phyloP scores from a whole-genome alignment of 2,888 invertebrate species.

The Proisotoma minuta region DNA sequence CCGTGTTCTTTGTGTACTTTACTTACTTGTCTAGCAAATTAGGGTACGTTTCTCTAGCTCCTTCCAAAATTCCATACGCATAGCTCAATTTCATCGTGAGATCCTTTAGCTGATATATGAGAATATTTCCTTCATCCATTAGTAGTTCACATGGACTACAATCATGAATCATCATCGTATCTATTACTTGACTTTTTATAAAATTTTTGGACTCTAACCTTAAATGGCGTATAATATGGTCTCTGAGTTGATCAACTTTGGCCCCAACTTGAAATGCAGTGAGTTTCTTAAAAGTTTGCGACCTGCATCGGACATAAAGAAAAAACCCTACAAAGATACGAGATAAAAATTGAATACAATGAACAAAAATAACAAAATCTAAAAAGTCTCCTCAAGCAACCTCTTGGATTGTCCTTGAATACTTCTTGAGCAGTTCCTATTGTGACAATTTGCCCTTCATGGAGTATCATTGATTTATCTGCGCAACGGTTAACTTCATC shows the following conservation, averaged over 20 bases:
- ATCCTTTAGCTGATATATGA: slow-evolving; percentile 34
- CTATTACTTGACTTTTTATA: neutral
- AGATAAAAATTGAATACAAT: neutral
- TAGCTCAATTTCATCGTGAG: slow-evolving; percentile 23
- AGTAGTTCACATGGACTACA: slow-evolving; percentile 33
- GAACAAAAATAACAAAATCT: neutral
- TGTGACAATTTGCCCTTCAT: slow-evolving; percentile 22
- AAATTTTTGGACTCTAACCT: slow-evolving; percentile 14
- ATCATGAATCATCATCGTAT: no score
- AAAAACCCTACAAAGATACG: slow-evolving; percentile 17
- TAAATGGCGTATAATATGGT: slow-evolving; percentile 29
- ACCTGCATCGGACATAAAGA: slow-evolving; percentile 18
- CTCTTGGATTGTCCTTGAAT: slow-evolving; percentile 23
- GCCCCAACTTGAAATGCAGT: slow-evolving; percentile 20
- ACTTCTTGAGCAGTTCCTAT: slow-evolving; percentile 27
- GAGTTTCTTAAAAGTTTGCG: slow-evolving; percentile 7
- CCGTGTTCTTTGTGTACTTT: neutral
- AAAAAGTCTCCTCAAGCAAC: slow-evolving; percentile 9
- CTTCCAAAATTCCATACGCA: slow-evolving; percentile 32
- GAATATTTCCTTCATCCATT: slow-evolving; percentile 30
- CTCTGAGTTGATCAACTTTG: slow-evolving; percentile 26
- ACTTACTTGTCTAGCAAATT: slow-evolving; percentile 32
- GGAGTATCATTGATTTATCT: slow-evolving; percentile 28
- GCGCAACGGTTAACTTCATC: slow-evolving; percentile 24
- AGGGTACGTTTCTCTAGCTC: slow-evolving; percentile 26